Evolutionary conservation across 2,888 invertebrate species (phyloP).

Genomic region (Dryocosmus kuriphilus): DNA sequence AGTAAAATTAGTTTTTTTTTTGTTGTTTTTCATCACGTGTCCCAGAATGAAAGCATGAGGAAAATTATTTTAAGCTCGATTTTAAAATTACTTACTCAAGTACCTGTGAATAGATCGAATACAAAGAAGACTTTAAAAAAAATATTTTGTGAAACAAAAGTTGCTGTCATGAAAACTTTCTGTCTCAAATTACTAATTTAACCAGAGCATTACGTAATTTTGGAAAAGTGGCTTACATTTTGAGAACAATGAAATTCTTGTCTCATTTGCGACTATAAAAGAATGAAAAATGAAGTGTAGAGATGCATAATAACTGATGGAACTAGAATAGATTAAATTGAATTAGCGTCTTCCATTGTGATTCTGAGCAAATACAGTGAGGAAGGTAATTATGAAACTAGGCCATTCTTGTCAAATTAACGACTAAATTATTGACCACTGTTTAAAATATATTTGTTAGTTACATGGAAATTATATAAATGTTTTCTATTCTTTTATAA

Average conservation of each 20-base stretch:
- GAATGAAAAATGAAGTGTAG: conserved; percentile 20
- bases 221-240: not conserved
- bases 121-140: not conserved
- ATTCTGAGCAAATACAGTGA: not conserved
- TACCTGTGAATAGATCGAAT: too few relatives aligned
- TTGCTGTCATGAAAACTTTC: too few relatives aligned
- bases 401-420: not conserved
- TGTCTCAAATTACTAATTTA: too few relatives aligned
- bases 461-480: not conserved
- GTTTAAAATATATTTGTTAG: not conserved
- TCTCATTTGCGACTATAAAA: not conserved
- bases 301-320: conserved; percentile 11
- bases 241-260: conserved; percentile 9
- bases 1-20: too few relatives aligned
- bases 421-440: not conserved
- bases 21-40: too few relatives aligned
- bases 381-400: not conserved
- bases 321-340: conserved; percentile 30
- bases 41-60: too few relatives aligned
- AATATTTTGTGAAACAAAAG: too few relatives aligned
- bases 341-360: conserved; percentile 16
- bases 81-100: too few relatives aligned
- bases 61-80: too few relatives aligned
- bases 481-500: not conserved
- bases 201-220: conserved; percentile 1